A percentile compares a stretch with the other conserved stretches of the same genome.
These are phyloP conservation scores for Operophtera brumata DNA, from an alignment of 2,888 invertebrate genomes.

Conservation along the genomic window DNA sequence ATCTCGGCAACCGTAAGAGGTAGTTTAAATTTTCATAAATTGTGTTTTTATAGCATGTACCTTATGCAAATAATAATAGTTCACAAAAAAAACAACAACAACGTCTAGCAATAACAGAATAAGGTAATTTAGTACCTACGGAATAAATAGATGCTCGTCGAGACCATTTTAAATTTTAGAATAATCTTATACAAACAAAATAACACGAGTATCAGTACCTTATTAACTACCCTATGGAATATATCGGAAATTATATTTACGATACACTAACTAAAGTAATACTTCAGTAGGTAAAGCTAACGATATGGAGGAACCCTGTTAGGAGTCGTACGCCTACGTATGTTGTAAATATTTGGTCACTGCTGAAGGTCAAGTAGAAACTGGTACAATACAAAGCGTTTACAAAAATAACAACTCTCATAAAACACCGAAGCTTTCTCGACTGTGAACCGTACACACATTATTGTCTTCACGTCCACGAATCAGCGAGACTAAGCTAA, in stretches of 20 bases:
- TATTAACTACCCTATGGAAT: constrained; percentile 67
- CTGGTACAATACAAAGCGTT: constrained; percentile 58
- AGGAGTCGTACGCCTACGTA: constrained; percentile 68
- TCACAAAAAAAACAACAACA: too few relatives aligned
- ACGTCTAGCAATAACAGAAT: too few relatives aligned
- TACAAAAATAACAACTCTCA: constrained; percentile 56
- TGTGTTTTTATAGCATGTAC: too few relatives aligned
- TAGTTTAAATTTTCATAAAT: too few relatives aligned
- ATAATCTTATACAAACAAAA: background rate
- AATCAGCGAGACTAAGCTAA: constrained; percentile 45
- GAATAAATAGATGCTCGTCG: too few relatives aligned
- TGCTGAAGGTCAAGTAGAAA: constrained; percentile 62
- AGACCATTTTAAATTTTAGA: background rate
- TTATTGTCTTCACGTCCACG: constrained; percentile 68
- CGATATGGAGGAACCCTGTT: constrained; percentile 80
- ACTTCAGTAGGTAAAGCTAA: constrained; percentile 78
- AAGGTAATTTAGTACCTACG: too few relatives aligned
- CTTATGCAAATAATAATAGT: too few relatives aligned
- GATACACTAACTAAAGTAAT: constrained; percentile 73
- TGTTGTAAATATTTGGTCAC: constrained; percentile 74
- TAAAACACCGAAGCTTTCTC: constrained; percentile 59
- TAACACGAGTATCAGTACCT: constrained; percentile 44
- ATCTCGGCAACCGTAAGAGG: too few relatives aligned
- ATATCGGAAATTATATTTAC: constrained; percentile 63
- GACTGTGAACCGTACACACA: constrained; percentile 59